Evolutionary conservation across 2,797 vertebrate genomes (phyloP).

Genomic region (Cossypha niveicapilla): DNA sequence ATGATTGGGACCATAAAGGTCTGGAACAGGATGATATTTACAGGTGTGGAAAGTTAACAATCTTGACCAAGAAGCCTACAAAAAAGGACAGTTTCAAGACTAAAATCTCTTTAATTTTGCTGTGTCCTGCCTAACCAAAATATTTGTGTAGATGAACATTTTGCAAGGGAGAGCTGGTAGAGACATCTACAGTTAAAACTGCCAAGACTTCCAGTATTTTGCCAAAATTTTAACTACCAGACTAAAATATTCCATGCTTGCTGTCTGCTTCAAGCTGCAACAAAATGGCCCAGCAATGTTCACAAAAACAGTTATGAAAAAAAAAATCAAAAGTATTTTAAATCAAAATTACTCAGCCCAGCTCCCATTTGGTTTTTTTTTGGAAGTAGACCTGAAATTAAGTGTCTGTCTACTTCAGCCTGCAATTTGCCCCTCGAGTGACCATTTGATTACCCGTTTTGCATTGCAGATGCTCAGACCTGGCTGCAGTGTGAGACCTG

Average conservation of each 20-base stretch:
- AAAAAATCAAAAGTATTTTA: neutral
- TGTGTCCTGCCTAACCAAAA: neutral
- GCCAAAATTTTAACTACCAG: constrained; percentile 38
- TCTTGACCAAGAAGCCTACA: neutral
- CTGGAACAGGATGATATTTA: neutral
- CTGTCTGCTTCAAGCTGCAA: neutral
- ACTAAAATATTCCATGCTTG: constrained; percentile 32
- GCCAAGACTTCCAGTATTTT: constrained; percentile 18
- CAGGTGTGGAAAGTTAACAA: neutral
- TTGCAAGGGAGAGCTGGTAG: constrained; percentile 22
- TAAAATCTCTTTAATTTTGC: neutral
- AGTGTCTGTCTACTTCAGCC: neutral
- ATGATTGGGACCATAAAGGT: neutral
- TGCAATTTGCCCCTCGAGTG: neutral
- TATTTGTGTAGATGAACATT: neutral
- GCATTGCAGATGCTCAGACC: neutral
- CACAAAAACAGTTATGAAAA: neutral
- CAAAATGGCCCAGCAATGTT: neutral
- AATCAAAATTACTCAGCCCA: neutral
- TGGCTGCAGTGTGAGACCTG: neutral
- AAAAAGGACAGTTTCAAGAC: neutral
- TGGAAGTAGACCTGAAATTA: neutral
- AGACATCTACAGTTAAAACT: constrained; percentile 29
- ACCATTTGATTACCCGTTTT: neutral
- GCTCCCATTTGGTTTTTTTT: neutral